Base-by-base conservation (phyloP, 2,888 invertebrate species). In the Schrankia costaestrigalis region DNA sequence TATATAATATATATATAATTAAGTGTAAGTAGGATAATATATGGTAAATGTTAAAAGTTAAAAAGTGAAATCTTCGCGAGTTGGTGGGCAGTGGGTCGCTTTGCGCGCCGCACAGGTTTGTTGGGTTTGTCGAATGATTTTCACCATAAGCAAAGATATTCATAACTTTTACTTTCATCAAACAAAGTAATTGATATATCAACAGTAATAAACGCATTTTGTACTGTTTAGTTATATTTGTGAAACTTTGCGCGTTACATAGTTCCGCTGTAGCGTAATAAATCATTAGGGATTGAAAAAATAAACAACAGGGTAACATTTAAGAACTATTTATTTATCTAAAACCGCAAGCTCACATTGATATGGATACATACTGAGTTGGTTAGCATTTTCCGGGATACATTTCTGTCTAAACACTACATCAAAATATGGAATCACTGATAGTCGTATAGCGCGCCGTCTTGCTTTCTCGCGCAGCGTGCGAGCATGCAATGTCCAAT, bases 401-500 rank as follows among this genome's bases (percentile, higher is more conserved):
- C 17, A 32, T 33, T 23, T 24, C 19, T 18, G 12, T 31, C 7
- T 17, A 35, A 22, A 27, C 26, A 21, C 8, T 39, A 43, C 29
- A 26, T 31, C 11, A 25, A 41, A 34, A 34, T 19, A 34, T 36
- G 35, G 24, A 31, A 27, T 27, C 21, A 24, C 17, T 24, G 41
- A 37, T 31, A 25, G 26, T 38, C 37, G 44, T 31, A 43, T 43
- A 44, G 54, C 53, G 48, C 62, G 60, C 67, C 63, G 56, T 77
- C 78, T 76, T 84, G 86, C 86, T 86, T 86, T 86, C 87, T 85
- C 79, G 85, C 76, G 79, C 81, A 75, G 75, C 82, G 80, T 81
- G 82, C 81, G 78, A 71, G 80, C 85, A 84, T 85, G 86, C 85
- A 73, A 84, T 79, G 80, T 78, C 75, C 73, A 77, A 80, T 82